These are phyloP conservation scores for Aurelia sp. DNA, from an alignment of 30 jellyfish, hydroid and myxozoan species.

Conservation along the genomic window DNA sequence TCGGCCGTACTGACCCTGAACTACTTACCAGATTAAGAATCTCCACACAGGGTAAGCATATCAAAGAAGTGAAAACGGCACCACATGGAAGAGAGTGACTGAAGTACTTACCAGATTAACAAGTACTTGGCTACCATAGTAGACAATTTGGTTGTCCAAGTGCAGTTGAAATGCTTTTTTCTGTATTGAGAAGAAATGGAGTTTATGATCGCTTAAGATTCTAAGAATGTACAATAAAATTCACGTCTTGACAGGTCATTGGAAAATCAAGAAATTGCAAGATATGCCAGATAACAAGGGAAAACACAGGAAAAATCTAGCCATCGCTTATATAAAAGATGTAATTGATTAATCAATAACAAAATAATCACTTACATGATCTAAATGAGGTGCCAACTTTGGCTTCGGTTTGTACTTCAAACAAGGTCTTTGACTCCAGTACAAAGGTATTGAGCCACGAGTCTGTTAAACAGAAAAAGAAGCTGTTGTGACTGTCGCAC, in stretches of 20 bases:
- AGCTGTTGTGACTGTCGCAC: neutral
- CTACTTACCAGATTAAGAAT: too few species aligned
- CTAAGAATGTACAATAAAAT: neutral
- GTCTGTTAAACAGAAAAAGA: slow-evolving; percentile 60
- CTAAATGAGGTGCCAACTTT: slow-evolving; percentile 33
- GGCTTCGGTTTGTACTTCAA: slow-evolving; percentile 95
- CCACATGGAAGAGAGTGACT: too few species aligned
- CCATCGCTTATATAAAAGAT: too few species aligned
- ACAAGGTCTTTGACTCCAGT: slow-evolving; percentile 97
- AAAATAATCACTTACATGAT: slow-evolving; percentile 74
- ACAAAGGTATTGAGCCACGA: slow-evolving; percentile 98
- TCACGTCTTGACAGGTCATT: too few species aligned
- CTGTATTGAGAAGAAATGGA: neutral
- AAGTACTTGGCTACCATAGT: slow-evolving; percentile 92
- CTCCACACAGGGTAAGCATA: too few species aligned
- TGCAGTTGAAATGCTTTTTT: slow-evolving; percentile 79
- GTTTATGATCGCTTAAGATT: too few species aligned
- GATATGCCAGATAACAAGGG: too few species aligned
- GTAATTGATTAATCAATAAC: too few species aligned
- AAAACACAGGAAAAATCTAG: too few species aligned
- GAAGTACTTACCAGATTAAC: slow-evolving; percentile 79
- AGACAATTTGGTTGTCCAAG: slow-evolving; percentile 83
- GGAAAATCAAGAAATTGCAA: too few species aligned
- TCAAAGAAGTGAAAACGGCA: too few species aligned
- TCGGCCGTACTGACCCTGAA: too few species aligned